phyloP scores from a whole-genome alignment of 2,113 vertebrate genomes.

The Asarcornis scutulata region DNA sequence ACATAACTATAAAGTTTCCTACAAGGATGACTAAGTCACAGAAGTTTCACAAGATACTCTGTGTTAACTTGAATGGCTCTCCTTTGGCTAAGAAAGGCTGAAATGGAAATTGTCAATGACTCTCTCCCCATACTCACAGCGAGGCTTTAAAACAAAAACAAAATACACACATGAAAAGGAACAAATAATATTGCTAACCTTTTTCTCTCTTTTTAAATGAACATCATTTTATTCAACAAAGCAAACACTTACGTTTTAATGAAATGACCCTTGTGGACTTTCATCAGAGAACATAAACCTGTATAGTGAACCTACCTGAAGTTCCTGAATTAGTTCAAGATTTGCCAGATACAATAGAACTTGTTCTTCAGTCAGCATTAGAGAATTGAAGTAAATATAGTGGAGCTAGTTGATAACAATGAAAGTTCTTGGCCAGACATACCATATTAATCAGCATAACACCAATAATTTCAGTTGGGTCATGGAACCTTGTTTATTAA shows the following conservation, averaged over 20 bases:
- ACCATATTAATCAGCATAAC: not conserved
- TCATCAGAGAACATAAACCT: not conserved
- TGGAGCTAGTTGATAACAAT: not conserved
- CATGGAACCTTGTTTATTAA: not conserved
- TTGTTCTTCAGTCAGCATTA: not conserved
- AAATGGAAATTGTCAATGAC: not conserved
- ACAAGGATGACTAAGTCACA: not conserved
- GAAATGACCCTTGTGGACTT: not conserved
- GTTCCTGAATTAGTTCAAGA: not conserved
- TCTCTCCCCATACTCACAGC: not conserved
- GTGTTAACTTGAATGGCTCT: not conserved
- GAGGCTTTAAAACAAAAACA: not conserved
- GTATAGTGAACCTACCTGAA: not conserved
- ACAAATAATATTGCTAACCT: not conserved
- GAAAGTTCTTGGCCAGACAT: not conserved
- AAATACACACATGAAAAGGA: not conserved
- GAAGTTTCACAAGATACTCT: slow-evolving; percentile 8
- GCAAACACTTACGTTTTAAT: not conserved
- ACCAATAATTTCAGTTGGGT: not conserved
- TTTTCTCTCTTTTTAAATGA: not conserved
- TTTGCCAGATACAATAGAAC: not conserved
- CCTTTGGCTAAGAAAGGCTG: slow-evolving; percentile 13
- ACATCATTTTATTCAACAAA: not conserved
- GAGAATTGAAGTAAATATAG: not conserved
- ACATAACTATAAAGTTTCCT: not conserved